Conservation (phyloP, 2,888 invertebrate species). For the Zonitis immaculata region DNA sequence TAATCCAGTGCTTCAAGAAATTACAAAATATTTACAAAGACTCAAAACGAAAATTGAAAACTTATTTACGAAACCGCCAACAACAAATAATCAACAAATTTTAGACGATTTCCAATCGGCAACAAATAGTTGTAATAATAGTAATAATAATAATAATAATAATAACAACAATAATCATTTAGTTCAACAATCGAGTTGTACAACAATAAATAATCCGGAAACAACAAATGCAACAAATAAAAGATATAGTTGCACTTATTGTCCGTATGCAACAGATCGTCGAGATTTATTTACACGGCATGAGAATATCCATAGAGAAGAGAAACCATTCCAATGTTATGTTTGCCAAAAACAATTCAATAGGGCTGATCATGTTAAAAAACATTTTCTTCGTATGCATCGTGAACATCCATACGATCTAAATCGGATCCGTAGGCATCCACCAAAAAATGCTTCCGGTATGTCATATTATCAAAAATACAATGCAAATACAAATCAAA, state of each 20-base stretch:
- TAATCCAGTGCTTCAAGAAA: conserved; percentile 70
- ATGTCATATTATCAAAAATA: conserved; percentile 51
- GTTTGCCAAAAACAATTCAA: conserved; percentile 91
- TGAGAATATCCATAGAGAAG: conserved; percentile 89
- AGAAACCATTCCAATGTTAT: conserved; percentile 92
- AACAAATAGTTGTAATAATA: conserved; percentile 15
- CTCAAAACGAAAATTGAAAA: conserved; percentile 60
- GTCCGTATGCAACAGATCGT: conserved; percentile 88
- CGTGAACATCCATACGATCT: conserved; percentile 84
- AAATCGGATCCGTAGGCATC: conserved; percentile 69
- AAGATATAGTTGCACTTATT: conserved; percentile 80
- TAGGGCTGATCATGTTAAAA: conserved; percentile 90
- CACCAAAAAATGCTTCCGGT: conserved; percentile 56
- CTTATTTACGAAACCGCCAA: conserved; percentile 42
- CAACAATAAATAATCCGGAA: conserved; percentile 26
- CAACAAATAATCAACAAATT: conserved; percentile 32
- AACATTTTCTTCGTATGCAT: conserved; percentile 89
- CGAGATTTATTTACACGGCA: conserved; percentile 87
- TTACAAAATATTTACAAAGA: conserved; percentile 65
- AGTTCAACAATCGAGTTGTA: too few relatives aligned
- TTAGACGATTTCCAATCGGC: conserved; percentile 34
- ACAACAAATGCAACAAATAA: conserved; percentile 47
- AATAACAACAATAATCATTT: conserved; percentile 12
- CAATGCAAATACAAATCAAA: conserved; percentile 38
- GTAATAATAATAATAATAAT: too few relatives aligned